Conservation (phyloP, 2,113 vertebrate species). For the Esox niger region DNA sequence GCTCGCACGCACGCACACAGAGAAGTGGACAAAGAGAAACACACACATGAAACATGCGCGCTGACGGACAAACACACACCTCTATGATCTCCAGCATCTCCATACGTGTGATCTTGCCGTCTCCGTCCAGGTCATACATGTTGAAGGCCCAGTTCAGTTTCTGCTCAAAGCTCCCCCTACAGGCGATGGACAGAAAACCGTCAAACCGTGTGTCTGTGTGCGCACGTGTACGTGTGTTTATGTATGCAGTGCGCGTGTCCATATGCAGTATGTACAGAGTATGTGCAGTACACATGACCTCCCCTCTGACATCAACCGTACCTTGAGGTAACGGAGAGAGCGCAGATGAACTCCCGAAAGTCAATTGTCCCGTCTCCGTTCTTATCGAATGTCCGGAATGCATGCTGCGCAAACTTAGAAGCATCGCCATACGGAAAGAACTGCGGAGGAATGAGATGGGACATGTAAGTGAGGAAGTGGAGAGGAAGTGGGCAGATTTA, state of each 20-base stretch:
- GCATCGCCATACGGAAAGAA: slow-evolving; percentile 97
- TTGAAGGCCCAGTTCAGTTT: slow-evolving; percentile 99
- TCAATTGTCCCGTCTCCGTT: slow-evolving; percentile 96
- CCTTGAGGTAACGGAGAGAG: slow-evolving; percentile 93
- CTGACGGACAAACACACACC: slow-evolving; percentile 52
- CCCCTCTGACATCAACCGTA: too few relatives aligned
- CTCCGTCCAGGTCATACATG: slow-evolving; percentile 96
- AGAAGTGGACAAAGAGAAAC: neutral
- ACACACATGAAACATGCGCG: too few relatives aligned
- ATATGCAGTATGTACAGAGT: too few relatives aligned
- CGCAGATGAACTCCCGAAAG: slow-evolving; percentile 98
- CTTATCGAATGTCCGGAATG: slow-evolving; percentile 97
- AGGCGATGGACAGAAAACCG: slow-evolving; percentile 56
- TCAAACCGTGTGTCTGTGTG: too few relatives aligned
- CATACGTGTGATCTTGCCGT: slow-evolving; percentile 93
- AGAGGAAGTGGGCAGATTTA: neutral
- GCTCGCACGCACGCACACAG: slow-evolving; percentile 1
- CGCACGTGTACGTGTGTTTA: too few relatives aligned
- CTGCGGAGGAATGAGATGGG: slow-evolving; percentile 55
- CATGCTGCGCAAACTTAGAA: slow-evolving; percentile 97
- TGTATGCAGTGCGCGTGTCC: too few relatives aligned
- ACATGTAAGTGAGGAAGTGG: neutral
- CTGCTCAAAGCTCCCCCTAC: slow-evolving; percentile 96
- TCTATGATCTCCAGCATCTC: slow-evolving; percentile 96
- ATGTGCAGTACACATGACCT: too few relatives aligned